phyloP scores from a whole-genome alignment of 2,113 vertebrate species.

The Sebastes schlegelii region DNA sequence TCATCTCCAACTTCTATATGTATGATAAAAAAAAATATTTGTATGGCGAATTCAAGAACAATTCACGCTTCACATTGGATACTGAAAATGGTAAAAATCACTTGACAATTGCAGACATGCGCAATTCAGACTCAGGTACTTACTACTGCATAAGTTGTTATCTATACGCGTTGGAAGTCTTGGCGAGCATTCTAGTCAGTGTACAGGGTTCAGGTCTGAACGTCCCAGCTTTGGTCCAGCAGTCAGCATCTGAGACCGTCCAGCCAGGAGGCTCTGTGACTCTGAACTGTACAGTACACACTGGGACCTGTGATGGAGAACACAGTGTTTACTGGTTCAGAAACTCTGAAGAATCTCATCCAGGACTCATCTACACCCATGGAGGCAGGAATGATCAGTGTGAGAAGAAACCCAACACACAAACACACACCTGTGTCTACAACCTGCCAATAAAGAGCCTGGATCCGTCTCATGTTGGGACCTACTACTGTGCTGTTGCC shows the following conservation, averaged over 20 bases:
- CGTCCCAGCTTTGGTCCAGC: slow-evolving; percentile 20
- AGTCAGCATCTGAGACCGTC: slow-evolving; percentile 22
- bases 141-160: slow-evolving; percentile 57
- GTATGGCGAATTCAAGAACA: slow-evolving; percentile 36
- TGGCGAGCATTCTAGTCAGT: background rate
- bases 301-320: background rate
- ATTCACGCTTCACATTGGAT: slow-evolving; percentile 39
- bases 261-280: slow-evolving; percentile 57
- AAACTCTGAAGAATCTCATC: too few relatives aligned
- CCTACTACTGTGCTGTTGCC: slow-evolving; percentile 43
- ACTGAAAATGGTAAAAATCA: background rate
- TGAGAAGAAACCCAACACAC: too few relatives aligned
- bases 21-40: background rate
- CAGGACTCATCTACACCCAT: too few relatives aligned
- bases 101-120: slow-evolving; percentile 36
- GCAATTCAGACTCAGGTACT: slow-evolving; percentile 57
- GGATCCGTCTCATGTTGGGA: too few relatives aligned
- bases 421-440: too few relatives aligned
- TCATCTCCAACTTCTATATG: slow-evolving; percentile 43
- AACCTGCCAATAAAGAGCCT: too few relatives aligned
- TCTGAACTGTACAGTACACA: slow-evolving; percentile 65
- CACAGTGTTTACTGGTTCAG: too few relatives aligned
- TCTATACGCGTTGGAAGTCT: slow-evolving; percentile 27
- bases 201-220: slow-evolving; percentile 14
- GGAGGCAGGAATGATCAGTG: too few relatives aligned